Evolutionary conservation across 2,113 vertebrate genomes (phyloP).

Genomic region (Ranitomeya variabilis): DNA sequence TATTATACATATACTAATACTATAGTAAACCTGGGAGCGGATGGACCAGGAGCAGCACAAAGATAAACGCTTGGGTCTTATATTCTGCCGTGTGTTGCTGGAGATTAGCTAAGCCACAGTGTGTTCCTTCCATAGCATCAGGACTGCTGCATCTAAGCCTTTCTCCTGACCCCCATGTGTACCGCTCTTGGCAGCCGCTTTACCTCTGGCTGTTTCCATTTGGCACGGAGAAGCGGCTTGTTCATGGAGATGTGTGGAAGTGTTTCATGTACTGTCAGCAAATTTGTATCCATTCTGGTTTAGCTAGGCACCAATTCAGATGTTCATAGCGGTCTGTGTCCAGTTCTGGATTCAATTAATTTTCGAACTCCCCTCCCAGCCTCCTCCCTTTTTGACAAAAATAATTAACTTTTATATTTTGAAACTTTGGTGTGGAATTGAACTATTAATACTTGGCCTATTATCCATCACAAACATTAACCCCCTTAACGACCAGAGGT

Average conservation of each 20-base stretch:
- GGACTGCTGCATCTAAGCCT: slow-evolving; percentile 32
- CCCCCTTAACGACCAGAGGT: too few relatives aligned
- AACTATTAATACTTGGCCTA: too few relatives aligned
- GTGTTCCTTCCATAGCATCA: slow-evolving; percentile 13
- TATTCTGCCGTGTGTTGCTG: neutral
- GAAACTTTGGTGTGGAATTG: too few relatives aligned
- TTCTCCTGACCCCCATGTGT: neutral
- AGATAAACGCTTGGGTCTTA: neutral
- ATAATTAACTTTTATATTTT: too few relatives aligned
- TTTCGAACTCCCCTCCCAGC: too few relatives aligned
- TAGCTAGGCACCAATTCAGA: neutral
- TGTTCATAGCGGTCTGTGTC: neutral
- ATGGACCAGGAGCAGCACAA: neutral
- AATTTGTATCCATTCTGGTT: neutral
- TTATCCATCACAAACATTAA: too few relatives aligned
- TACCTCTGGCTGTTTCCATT: slow-evolving; percentile 32
- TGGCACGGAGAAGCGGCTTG: neutral
- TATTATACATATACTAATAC: too few relatives aligned
- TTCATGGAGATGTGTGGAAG: neutral
- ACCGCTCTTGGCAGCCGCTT: slow-evolving; percentile 10
- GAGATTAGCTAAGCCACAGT: slow-evolving; percentile 6
- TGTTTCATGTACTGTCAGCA: slow-evolving; percentile 15
- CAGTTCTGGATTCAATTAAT: too few relatives aligned
- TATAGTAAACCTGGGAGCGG: too few relatives aligned
- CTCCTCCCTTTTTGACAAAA: too few relatives aligned